Conservation (phyloP, 2,888 invertebrate genomes). For the Drosophila putrida region DNA sequence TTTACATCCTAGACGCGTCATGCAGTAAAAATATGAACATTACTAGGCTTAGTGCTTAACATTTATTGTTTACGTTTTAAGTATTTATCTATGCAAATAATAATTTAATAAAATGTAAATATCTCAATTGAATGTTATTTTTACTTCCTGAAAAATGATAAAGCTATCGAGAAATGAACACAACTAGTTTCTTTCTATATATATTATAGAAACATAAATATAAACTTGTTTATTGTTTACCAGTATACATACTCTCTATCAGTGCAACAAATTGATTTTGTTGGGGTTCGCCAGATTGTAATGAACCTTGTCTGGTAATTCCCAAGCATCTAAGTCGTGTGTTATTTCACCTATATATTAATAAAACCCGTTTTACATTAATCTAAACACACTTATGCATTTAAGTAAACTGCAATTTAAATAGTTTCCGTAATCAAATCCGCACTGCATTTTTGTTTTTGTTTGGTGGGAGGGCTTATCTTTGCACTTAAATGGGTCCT, state of each 20-base stretch:
- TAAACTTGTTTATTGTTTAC: not conserved
- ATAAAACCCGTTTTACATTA: conserved; percentile 17
- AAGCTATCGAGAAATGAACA: not conserved
- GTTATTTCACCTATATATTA: conserved; percentile 7
- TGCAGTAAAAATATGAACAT: conserved; percentile 43
- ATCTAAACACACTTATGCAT: conserved; percentile 1
- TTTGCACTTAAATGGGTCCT: not conserved
- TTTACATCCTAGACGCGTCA: conserved; percentile 55
- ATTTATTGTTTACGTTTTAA: conserved; percentile 5
- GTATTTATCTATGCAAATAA: conserved; percentile 15
- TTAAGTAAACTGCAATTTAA: not conserved
- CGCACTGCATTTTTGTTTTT: not conserved
- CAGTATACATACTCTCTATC: conserved; percentile 10
- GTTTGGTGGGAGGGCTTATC: not conserved
- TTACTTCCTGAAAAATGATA: not conserved
- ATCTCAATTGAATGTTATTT: not conserved
- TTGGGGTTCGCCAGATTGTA: conserved; percentile 5
- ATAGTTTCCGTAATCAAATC: not conserved
- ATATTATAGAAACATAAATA: not conserved
- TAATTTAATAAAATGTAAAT: not conserved
- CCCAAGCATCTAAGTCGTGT: not conserved
- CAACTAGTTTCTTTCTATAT: not conserved
- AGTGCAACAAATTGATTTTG: not conserved
- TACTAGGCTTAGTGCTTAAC: conserved; percentile 2
- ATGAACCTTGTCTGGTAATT: conserved; percentile 2